Conservation (phyloP, 1,140 invertebrate species). For the Zeugodacus cucurbitae region DNA sequence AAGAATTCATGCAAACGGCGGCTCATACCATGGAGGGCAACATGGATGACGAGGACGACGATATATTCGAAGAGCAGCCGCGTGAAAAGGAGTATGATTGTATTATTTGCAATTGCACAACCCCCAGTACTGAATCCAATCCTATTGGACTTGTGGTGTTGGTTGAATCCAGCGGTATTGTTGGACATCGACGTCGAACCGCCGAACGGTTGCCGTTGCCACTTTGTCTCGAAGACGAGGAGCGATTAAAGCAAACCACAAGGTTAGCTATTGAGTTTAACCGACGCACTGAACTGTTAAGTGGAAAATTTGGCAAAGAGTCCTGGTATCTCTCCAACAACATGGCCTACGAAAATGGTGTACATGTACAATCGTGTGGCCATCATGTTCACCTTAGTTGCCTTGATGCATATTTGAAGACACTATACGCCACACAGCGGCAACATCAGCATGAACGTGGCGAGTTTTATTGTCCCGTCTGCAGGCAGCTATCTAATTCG, state of each 20-base stretch:
- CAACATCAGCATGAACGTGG: conserved; percentile 83
- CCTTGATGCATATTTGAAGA: conserved; percentile 87
- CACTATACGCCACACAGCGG: conserved; percentile 80
- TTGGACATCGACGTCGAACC: conserved; percentile 63
- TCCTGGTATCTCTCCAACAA: conserved; percentile 89
- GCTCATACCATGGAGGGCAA: conserved; percentile 72
- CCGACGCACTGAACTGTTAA: conserved; percentile 57
- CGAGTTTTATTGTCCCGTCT: conserved; percentile 94
- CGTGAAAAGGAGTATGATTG: conserved; percentile 87
- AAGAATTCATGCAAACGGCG: conserved; percentile 89
- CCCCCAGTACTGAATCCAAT: conserved; percentile 84
- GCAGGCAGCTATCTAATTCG: conserved; percentile 92
- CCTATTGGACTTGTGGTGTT: conserved; percentile 92
- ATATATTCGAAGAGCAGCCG: conserved; percentile 74
- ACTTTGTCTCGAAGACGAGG: conserved; percentile 55
- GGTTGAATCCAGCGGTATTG: conserved; percentile 68
- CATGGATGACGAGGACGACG: conserved; percentile 71
- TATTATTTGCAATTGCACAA: conserved; percentile 94
- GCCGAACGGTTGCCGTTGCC: conserved; percentile 58
- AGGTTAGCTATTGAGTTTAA: conserved; percentile 58
- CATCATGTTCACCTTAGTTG: conserved; percentile 96
- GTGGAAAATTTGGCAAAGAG: conserved; percentile 64
- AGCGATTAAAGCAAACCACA: conserved; percentile 51
- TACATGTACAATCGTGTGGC: conserved; percentile 95
- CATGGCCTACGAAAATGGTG: conserved; percentile 91